Evolutionary conservation across 2,888 invertebrate genomes (phyloP).

Genomic region (Netelia virgata): DNA sequence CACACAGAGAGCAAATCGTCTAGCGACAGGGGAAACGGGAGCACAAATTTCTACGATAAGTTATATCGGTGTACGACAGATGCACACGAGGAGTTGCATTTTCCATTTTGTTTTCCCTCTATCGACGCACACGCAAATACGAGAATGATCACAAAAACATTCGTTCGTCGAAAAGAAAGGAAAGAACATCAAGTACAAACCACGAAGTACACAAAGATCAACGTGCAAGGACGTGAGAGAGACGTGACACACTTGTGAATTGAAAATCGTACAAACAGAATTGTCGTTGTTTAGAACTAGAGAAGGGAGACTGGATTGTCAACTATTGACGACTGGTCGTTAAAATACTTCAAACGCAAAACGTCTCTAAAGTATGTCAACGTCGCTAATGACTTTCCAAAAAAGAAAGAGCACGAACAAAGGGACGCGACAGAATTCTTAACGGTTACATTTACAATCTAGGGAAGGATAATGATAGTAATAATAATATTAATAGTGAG

Average conservation of each 20-base stretch:
- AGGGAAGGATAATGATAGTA: slow-evolving; percentile 17
- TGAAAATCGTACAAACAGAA: too few species aligned
- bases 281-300: too few species aligned
- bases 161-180: slow-evolving; percentile 18
- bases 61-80: neutral
- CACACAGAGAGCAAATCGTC: slow-evolving; percentile 61
- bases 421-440: neutral
- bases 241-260: neutral
- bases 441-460: slow-evolving; percentile 2
- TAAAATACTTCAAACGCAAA: too few species aligned
- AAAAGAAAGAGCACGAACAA: slow-evolving; percentile 22
- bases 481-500: slow-evolving; percentile 14
- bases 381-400: neutral
- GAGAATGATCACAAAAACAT: neutral
- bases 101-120: slow-evolving; percentile 9
- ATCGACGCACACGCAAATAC: slow-evolving; percentile 37
- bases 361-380: neutral
- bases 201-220: neutral
- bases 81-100: slow-evolving; percentile 24
- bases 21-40: slow-evolving; percentile 59
- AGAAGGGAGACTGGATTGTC: too few species aligned
- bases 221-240: slow-evolving; percentile 38
- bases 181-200: neutral
- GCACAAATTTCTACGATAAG: slow-evolving; percentile 46
- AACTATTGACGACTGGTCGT: too few species aligned